These are phyloP conservation scores for Nephrotoma appendiculata DNA, from an alignment of 2,888 invertebrate genomes.

Conservation along the genomic window DNA sequence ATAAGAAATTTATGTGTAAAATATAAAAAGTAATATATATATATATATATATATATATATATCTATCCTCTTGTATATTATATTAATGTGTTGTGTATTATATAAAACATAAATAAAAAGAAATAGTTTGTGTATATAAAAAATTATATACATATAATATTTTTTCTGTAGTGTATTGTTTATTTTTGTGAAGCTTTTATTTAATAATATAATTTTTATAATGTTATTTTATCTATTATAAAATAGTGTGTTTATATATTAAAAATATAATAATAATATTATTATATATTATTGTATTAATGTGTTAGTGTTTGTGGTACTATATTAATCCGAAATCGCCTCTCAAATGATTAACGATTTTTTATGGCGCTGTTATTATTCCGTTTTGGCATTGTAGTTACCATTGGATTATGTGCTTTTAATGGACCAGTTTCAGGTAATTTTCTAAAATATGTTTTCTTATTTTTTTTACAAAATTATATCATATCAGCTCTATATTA, in stretches of 20 bases:
- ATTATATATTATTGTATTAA: neutral
- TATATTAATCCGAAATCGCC: neutral
- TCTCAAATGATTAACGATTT: conserved; percentile 52
- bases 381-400: conserved; percentile 49
- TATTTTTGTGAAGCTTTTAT: neutral
- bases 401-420: conserved; percentile 2
- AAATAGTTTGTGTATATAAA: neutral
- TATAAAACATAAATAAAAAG: neutral
- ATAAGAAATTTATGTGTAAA: neutral
- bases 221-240: neutral
- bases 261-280: neutral
- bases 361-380: conserved; percentile 65
- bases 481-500: neutral
- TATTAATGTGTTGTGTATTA: neutral
- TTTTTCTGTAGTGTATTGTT: neutral
- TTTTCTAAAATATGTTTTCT: neutral
- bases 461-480: neutral
- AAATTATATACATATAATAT: neutral
- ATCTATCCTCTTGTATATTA: neutral
- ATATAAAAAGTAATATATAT: neutral
- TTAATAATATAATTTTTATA: neutral
- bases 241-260: conserved; percentile 1
- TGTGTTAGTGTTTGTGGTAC: conserved; percentile 1
- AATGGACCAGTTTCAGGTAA: conserved; percentile 5
- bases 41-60: no score